Evolutionary conservation across 2,888 invertebrate species (phyloP), one percentile per base, ranked within the genome.

Genomic region (Eupithecia vulgata): DNA sequence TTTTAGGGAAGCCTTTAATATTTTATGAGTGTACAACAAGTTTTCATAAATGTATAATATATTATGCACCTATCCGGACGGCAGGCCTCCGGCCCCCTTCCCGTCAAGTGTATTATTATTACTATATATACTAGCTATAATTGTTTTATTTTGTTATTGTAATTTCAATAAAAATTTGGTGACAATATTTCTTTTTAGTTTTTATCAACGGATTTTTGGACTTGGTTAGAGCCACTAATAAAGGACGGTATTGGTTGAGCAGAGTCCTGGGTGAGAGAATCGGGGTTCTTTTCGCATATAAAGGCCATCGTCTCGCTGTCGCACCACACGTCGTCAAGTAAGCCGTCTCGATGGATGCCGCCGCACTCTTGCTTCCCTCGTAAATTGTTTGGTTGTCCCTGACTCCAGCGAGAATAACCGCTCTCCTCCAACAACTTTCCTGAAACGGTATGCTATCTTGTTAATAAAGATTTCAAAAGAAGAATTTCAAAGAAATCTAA

Each of bases 261-360:
- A 1, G 45, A 5, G 67, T 30, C 5, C 42, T 15, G 42, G 37
- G 35, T 42, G 45, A 21, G 25, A 1, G 66, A 40, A 45, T 17
- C 30, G 34, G 45, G 45, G 12, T 10, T 42, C 68, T 68, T 68
- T 59, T 68, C 68, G 30, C 68, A 73, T 21, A 70, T 59, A 40
- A 70, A 66, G 30, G 73, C 73, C 48, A 52, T 12, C 13, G n/a
- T 4, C 4, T 7, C 48, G 30, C 59, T 37, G 13, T 40, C 57
- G 40, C 70, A 61, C 65, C 61, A 65, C 40, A 42, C 34, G 34
- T 68, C 68, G 68, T 68, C 12, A n/a, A 67, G 37, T 13, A 21
- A 35, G 37, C 67, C 67, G 35, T 13, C 17, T 6, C 21, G 13
- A 21, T 21, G 8, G 21, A 67, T 57, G 37, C 37, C 21, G 13